These are phyloP conservation scores for Sphyrna mokarran DNA, from an alignment of 2,113 vertebrate genomes.

Conservation along the genomic window DNA sequence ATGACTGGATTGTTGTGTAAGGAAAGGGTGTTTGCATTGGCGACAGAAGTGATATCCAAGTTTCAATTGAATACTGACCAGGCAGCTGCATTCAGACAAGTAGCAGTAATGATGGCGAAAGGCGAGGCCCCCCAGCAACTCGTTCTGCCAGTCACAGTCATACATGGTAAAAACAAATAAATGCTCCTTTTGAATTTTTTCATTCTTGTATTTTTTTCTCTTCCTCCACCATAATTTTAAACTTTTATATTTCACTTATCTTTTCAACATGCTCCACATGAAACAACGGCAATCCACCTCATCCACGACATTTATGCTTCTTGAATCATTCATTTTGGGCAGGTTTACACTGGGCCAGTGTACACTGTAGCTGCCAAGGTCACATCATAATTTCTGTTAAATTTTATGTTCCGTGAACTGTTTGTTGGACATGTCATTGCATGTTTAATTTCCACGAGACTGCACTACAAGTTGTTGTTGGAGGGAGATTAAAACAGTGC, in stretches of 20 bases:
- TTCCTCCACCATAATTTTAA: not conserved
- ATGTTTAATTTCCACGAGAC: not conserved
- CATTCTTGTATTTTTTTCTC: not conserved
- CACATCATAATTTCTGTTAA: too few species aligned
- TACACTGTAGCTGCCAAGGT: not conserved
- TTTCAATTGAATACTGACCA: conserved; percentile 60
- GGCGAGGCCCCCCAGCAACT: not conserved
- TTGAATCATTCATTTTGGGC: not conserved
- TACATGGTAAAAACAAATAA: conserved; percentile 52
- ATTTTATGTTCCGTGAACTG: too few species aligned
- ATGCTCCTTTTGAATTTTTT: not conserved
- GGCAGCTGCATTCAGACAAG: conserved; percentile 48
- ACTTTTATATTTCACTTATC: not conserved
- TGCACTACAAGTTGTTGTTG: not conserved
- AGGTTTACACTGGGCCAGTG: not conserved
- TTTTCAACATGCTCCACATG: not conserved
- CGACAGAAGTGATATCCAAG: conserved; percentile 47
- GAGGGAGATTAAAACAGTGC: not conserved
- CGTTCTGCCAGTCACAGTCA: conserved; percentile 53
- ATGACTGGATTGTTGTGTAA: conserved; percentile 41
- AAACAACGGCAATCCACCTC: not conserved
- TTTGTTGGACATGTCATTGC: not conserved
- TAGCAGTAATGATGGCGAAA: conserved; percentile 57
- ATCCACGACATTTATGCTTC: not conserved
- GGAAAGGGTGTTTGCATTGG: conserved; percentile 46